Conservation (phyloP, 1,140 invertebrate genomes). For the Hylyphantes graminicola region DNA sequence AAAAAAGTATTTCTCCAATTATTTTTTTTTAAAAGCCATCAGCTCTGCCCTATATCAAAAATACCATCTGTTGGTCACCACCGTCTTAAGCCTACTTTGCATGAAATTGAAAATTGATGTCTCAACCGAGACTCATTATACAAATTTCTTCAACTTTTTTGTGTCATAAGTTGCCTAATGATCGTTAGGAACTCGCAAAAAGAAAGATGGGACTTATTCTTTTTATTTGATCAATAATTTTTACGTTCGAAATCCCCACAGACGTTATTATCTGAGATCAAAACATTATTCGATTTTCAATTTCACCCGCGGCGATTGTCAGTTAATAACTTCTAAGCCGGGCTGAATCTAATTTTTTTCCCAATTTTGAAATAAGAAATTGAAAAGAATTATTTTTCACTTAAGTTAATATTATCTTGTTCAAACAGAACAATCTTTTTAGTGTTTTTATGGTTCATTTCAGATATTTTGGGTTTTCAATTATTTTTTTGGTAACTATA, state of each 20-base stretch:
- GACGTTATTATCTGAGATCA: slow-evolving; percentile 7
- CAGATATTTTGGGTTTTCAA: too few relatives aligned
- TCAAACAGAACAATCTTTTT: too few relatives aligned
- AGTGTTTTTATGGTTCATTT: too few relatives aligned
- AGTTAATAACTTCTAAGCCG: slow-evolving; percentile 8
- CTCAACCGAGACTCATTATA: slow-evolving; percentile 42
- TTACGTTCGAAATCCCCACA: not conserved
- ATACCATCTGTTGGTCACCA: slow-evolving; percentile 35
- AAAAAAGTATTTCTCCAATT: not conserved
- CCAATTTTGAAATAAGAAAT: too few relatives aligned
- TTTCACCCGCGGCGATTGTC: not conserved
- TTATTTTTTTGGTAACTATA: too few relatives aligned
- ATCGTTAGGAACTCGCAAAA: slow-evolving; percentile 12
- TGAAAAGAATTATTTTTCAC: too few relatives aligned
- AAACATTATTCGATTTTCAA: slow-evolving; percentile 9
- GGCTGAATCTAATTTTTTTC: too few relatives aligned
- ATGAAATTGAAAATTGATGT: slow-evolving; percentile 52
- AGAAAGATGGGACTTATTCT: not conserved
- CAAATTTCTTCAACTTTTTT: slow-evolving; percentile 36
- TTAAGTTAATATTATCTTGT: too few relatives aligned
- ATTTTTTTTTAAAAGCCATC: not conserved
- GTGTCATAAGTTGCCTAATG: slow-evolving; percentile 44
- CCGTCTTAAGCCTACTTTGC: slow-evolving; percentile 32
- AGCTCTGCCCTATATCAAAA: slow-evolving; percentile 4
- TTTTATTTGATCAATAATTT: not conserved